phyloP scores from a whole-genome alignment of 2,797 vertebrate species.

The Caiman crocodilus region DNA sequence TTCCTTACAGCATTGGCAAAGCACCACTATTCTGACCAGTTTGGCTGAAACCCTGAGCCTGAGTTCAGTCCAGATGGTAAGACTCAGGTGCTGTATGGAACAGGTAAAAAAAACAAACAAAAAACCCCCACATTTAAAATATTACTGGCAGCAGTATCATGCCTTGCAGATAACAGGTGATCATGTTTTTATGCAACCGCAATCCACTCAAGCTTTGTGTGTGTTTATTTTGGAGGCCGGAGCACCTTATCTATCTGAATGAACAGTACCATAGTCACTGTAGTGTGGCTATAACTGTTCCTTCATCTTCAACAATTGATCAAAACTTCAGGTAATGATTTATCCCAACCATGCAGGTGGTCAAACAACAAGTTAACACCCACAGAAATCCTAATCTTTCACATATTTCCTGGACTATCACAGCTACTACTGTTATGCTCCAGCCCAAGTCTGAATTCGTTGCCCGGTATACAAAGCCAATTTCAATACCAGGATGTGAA shows the following conservation, averaged over 20 bases:
- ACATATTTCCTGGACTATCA: too few species aligned
- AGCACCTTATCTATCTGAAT: background rate
- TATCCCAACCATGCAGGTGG: too few species aligned
- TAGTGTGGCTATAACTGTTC: background rate
- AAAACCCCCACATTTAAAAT: background rate
- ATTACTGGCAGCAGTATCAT: background rate
- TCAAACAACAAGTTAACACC: too few species aligned
- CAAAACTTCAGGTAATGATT: too few species aligned
- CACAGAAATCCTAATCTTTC: too few species aligned
- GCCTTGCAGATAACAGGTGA: slow-evolving; percentile 19
- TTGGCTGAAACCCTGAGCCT: slow-evolving; percentile 45
- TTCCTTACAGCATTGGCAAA: slow-evolving; percentile 43
- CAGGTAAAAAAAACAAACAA: slow-evolving; percentile 10
- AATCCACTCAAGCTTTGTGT: background rate
- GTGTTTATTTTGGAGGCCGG: slow-evolving; percentile 30
- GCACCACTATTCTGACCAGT: slow-evolving; percentile 31
- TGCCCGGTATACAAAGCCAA: too few species aligned
- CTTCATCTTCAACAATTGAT: background rate
- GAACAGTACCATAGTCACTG: background rate
- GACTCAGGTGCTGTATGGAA: slow-evolving; percentile 49
- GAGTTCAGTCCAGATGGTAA: slow-evolving; percentile 60
- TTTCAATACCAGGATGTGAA: too few species aligned
- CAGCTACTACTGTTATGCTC: too few species aligned
- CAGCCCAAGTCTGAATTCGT: too few species aligned
- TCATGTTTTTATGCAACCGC: background rate